phyloP scores from a whole-genome alignment of 2,888 invertebrate genomes.

The Luperina nickerlii region DNA sequence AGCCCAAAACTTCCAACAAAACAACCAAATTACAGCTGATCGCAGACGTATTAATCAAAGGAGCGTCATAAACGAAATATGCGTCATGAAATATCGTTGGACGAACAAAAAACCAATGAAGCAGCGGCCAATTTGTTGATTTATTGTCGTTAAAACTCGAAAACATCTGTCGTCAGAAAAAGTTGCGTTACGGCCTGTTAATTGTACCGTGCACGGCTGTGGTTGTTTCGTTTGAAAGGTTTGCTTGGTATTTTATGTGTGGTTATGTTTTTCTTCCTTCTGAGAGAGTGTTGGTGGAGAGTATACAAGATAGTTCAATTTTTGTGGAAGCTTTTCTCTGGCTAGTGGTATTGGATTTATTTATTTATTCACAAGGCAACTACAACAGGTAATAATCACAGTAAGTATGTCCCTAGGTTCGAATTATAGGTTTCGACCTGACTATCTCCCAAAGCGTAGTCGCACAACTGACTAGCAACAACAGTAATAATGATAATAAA shows the following conservation, averaged over 20 bases:
- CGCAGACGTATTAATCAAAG: slow-evolving; percentile 85
- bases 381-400: too few relatives aligned
- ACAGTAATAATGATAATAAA: too few relatives aligned
- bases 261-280: neutral
- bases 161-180: slow-evolving; percentile 80
- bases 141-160: slow-evolving; percentile 75
- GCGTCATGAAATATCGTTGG: slow-evolving; percentile 81
- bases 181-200: slow-evolving; percentile 68
- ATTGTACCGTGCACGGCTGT: slow-evolving; percentile 68
- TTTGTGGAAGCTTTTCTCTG: neutral
- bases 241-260: slow-evolving; percentile 15
- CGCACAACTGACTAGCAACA: too few relatives aligned
- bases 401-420: too few relatives aligned
- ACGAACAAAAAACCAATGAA: slow-evolving; percentile 78
- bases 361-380: too few relatives aligned
- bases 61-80: slow-evolving; percentile 85
- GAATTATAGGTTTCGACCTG: too few relatives aligned
- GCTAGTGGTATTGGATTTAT: neutral
- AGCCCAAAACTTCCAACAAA: slow-evolving; percentile 34
- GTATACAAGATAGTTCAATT: neutral
- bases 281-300: neutral
- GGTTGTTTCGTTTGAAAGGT: slow-evolving; percentile 48
- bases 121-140: slow-evolving; percentile 78
- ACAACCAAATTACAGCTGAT: slow-evolving; percentile 62
- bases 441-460: too few relatives aligned